Percentiles rank a stretch among this genome's conserved stretches.
Evolutionary conservation across 2,888 invertebrate genomes (phyloP).

Genomic region (Dolomedes plantarius): DNA sequence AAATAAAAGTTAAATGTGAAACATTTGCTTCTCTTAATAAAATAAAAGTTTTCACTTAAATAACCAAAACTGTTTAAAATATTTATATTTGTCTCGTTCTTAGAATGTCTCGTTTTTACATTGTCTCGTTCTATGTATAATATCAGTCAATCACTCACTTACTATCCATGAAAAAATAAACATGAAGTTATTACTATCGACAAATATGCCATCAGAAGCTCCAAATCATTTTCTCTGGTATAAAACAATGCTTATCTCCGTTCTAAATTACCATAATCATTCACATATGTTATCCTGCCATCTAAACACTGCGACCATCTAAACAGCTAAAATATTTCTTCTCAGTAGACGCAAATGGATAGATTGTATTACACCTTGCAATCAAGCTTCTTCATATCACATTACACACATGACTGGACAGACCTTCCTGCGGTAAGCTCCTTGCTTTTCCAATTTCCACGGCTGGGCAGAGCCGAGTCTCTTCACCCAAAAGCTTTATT

Average conservation of each 20-base stretch:
- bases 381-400: slow-evolving; percentile 65
- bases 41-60: no score
- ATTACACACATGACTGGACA: slow-evolving; percentile 57
- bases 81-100: no score
- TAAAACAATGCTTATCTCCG: not conserved
- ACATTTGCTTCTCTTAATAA: no score
- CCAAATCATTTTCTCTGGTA: no score
- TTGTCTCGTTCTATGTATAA: no score
- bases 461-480: slow-evolving; percentile 49
- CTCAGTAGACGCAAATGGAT: slow-evolving; percentile 37
- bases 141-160: no score
- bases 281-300: not conserved
- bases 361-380: slow-evolving; percentile 55
- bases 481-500: slow-evolving; percentile 44
- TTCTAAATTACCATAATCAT: not conserved
- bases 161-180: no score
- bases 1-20: no score
- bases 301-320: not conserved
- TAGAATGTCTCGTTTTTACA: no score
- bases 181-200: no score
- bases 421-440: slow-evolving; percentile 60
- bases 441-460: slow-evolving; percentile 64
- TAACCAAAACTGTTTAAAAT: no score
- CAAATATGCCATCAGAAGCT: no score
- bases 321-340: slow-evolving; percentile 27